Percentiles rank a stretch among this genome's conserved stretches.
phyloP scores from a whole-genome alignment of 2,113 vertebrate species.

The Petromus typicus region DNA sequence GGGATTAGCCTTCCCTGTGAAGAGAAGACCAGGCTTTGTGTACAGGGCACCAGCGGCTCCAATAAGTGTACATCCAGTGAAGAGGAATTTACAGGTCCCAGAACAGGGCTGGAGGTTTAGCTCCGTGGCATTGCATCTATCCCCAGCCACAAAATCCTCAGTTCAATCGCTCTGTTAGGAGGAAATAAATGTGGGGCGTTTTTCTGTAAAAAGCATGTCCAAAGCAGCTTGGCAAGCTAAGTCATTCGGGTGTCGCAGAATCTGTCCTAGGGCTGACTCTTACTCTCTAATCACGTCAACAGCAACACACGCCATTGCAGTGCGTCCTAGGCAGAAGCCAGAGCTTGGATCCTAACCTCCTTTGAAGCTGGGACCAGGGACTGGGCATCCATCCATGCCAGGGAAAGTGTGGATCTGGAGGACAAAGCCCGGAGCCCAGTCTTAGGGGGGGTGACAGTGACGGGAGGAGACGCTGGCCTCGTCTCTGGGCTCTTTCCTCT shows the following conservation, averaged over 20 bases:
- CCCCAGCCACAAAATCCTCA: no score
- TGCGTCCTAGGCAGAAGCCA: neutral
- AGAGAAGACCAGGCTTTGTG: neutral
- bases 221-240: conserved; percentile 9
- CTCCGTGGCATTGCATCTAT: no score
- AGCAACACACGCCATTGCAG: neutral
- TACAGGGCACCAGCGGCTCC: neutral
- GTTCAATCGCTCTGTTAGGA: no score
- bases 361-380: neutral
- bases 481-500: neutral
- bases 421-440: neutral
- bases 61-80: neutral
- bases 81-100: neutral
- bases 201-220: neutral
- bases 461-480: neutral
- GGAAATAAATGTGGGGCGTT: neutral
- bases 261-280: conserved; percentile 24
- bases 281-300: neutral
- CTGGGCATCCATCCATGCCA: neutral
- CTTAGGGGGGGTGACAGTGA: neutral
- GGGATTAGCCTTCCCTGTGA: neutral
- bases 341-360: neutral
- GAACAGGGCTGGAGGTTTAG: no score
- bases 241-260: neutral
- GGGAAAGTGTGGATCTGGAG: neutral